These are phyloP conservation scores for Helobdella robusta DNA, from an alignment of 2,888 invertebrate species.

Conservation along the genomic window DNA sequence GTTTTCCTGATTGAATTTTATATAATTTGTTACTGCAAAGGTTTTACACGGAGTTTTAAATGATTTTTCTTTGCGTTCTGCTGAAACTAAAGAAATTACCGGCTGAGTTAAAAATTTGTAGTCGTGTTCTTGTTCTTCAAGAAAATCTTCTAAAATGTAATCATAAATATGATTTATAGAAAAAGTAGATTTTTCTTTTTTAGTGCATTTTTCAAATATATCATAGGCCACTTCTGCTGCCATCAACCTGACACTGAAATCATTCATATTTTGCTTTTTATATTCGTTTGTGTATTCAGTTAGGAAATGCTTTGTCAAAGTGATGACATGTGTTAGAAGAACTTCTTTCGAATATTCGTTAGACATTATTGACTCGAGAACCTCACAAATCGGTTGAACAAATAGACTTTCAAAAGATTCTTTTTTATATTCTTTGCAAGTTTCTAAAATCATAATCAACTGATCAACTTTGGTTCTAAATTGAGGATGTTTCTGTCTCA, in stretches of 20 bases:
- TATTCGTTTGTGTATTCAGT: neutral
- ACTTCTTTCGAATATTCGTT: neutral
- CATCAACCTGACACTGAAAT: neutral
- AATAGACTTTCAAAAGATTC: neutral
- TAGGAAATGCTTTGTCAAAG: neutral
- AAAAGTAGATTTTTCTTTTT: constrained; percentile 2
- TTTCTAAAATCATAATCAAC: neutral
- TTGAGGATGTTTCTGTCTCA: neutral
- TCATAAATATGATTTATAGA: constrained; percentile 7
- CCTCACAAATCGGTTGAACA: constrained; percentile 4
- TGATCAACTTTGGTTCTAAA: neutral
- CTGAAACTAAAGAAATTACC: neutral
- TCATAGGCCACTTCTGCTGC: neutral
- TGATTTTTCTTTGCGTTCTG: constrained; percentile 3
- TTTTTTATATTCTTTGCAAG: neutral
- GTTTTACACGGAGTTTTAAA: constrained; percentile 5
- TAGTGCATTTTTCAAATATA: neutral
- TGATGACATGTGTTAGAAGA: neutral
- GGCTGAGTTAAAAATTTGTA: neutral
- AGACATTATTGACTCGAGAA: neutral
- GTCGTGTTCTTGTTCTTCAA: constrained; percentile 3
- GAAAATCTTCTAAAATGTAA: constrained; percentile 5
- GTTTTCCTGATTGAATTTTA: constrained; percentile 4
- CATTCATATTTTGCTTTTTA: neutral
- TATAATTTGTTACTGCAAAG: constrained; percentile 7